phyloP scores from a whole-genome alignment of 2,888 invertebrate species.

The Theretra japonica region DNA sequence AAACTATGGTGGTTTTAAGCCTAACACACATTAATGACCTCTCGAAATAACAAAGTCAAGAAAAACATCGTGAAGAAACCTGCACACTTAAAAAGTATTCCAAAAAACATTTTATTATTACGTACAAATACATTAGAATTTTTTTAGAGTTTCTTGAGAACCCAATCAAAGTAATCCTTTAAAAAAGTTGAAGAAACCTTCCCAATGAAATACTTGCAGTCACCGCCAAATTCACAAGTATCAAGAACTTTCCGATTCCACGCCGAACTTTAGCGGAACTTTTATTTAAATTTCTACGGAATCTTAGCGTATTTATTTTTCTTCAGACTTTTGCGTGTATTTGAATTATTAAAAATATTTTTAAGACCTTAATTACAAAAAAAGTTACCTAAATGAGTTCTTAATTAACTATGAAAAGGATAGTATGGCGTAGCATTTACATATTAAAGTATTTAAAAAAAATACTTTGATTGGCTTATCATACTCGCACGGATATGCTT shows the following conservation, averaged over 20 bases:
- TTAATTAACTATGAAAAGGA: not conserved
- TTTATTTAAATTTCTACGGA: conserved; percentile 15
- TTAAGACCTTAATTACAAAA: not conserved
- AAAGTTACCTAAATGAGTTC: not conserved
- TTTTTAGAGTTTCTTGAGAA: not conserved
- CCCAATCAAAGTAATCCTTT: not conserved
- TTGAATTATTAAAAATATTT: not conserved
- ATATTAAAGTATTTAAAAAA: too few species aligned
- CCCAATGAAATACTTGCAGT: conserved; percentile 8
- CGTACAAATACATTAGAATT: not conserved
- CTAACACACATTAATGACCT: too few species aligned
- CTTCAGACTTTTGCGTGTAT: not conserved
- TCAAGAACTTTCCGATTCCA: conserved; percentile 7
- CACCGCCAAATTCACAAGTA: conserved; percentile 8
- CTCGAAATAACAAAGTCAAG: too few species aligned
- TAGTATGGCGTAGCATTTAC: not conserved
- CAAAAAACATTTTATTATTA: too few species aligned
- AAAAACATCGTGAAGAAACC: too few species aligned
- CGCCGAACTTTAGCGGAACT: conserved; percentile 1
- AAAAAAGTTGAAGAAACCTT: not conserved
- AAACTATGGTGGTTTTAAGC: too few species aligned
- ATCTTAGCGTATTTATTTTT: not conserved
- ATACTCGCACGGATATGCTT: too few species aligned
- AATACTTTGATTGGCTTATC: too few species aligned
- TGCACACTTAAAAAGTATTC: too few species aligned